Evolutionary conservation across 2,888 invertebrate genomes (phyloP).

Genomic region (Noctua fimbriata): DNA sequence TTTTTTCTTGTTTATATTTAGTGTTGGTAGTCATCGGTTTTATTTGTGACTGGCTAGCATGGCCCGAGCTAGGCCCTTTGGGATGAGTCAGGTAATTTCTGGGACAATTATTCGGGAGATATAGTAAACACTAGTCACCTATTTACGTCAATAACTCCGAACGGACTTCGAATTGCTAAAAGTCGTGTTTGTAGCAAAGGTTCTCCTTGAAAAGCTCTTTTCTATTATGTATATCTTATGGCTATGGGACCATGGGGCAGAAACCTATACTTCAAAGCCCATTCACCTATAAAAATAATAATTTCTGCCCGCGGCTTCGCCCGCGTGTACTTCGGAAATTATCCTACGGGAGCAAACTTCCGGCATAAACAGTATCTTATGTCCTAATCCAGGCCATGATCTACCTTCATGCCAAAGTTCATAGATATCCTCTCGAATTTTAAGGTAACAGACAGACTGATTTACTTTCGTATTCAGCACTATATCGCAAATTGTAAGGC

Average conservation of each 20-base stretch:
- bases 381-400: not conserved
- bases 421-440: not conserved
- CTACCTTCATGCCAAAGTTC: not conserved
- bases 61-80: not conserved
- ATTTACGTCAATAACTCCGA: too few relatives aligned
- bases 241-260: too few relatives aligned
- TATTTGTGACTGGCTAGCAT: slow-evolving; percentile 3
- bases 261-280: too few relatives aligned
- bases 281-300: not conserved
- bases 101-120: not conserved
- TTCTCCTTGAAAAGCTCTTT: too few relatives aligned
- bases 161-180: too few relatives aligned
- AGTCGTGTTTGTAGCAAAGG: too few relatives aligned
- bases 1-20: slow-evolving; percentile 47
- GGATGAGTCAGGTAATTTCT: not conserved
- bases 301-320: not conserved
- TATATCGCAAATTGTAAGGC: not conserved
- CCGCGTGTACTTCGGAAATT: not conserved
- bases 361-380: not conserved
- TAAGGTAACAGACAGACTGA: not conserved
- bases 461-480: not conserved
- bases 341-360: not conserved
- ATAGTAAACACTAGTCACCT: too few relatives aligned
- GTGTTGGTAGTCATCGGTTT: slow-evolving; percentile 18
- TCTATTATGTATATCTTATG: too few relatives aligned